Percentiles rank a stretch among this genome's conserved stretches.
These are phyloP conservation scores for Nymphalis urticae DNA, from an alignment of 2,888 invertebrate species.

Conservation along the genomic window DNA sequence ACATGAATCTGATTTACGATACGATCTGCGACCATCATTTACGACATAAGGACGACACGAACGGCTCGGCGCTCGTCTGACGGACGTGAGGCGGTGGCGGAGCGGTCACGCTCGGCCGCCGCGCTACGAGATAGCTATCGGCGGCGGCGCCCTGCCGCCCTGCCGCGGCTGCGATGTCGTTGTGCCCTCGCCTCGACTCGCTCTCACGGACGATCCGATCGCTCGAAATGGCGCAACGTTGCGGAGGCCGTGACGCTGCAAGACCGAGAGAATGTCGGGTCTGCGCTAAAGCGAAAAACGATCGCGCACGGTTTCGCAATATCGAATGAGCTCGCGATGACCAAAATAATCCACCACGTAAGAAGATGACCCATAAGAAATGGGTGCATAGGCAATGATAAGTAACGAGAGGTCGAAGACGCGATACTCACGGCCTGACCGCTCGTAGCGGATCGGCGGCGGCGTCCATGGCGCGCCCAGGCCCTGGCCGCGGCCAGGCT, in stretches of 20 bases:
- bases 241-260: constrained; percentile 78
- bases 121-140: constrained; percentile 71
- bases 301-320: constrained; percentile 77
- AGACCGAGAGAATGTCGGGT: constrained; percentile 78
- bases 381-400: constrained; percentile 50
- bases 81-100: constrained; percentile 46
- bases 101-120: constrained; percentile 77
- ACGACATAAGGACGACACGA: constrained; percentile 49
- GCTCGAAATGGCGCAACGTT: constrained; percentile 78
- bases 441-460: constrained; percentile 77
- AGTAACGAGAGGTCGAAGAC: constrained; percentile 42
- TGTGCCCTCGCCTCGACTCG: constrained; percentile 54
- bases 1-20: constrained; percentile 74
- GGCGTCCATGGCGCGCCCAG: constrained; percentile 79
- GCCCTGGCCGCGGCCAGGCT: constrained; percentile 79
- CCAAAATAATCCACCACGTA: constrained; percentile 74
- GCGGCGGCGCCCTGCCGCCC: constrained; percentile 56
- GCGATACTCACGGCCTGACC: constrained; percentile 80
- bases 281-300: constrained; percentile 66
- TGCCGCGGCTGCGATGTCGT: constrained; percentile 61
- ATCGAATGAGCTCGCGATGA: constrained; percentile 68
- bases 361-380: constrained; percentile 54
- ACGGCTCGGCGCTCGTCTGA: constrained; percentile 39
- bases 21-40: constrained; percentile 59
- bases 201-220: constrained; percentile 66